Evolutionary conservation across 2,888 invertebrate species (phyloP).

Genomic region (Limnephilus auricula): DNA sequence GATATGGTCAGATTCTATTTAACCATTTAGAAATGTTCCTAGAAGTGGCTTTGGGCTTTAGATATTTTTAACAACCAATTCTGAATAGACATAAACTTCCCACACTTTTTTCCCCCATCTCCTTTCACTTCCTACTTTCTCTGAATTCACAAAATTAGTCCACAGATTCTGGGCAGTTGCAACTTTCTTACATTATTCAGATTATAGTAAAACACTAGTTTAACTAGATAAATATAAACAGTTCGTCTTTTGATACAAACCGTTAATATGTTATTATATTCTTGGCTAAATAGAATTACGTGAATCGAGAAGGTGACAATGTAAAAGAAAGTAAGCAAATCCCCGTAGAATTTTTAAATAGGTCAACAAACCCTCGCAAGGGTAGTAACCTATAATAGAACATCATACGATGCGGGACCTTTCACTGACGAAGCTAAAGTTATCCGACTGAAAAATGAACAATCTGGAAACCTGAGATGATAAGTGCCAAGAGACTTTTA

Average conservation of each 20-base stretch:
- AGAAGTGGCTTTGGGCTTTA: neutral
- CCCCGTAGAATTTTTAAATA: neutral
- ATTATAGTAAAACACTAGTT: neutral
- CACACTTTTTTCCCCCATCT: neutral
- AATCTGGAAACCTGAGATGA: neutral
- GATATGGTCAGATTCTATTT: neutral
- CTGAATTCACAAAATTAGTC: too few species aligned
- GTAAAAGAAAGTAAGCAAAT: neutral
- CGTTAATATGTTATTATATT: neutral
- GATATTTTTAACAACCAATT: neutral
- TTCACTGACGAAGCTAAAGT: constrained; percentile 23
- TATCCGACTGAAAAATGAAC: constrained; percentile 9
- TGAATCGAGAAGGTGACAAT: neutral
- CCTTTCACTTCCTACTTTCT: too few species aligned
- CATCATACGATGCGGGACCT: neutral
- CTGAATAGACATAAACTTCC: neutral
- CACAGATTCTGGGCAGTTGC: neutral
- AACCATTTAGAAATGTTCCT: neutral
- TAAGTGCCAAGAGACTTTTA: constrained; percentile 11
- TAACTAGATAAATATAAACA: too few species aligned
- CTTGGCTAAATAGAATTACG: neutral
- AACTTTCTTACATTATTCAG: neutral
- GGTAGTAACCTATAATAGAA: constrained; percentile 2
- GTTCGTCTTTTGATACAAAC: neutral
- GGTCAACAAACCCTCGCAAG: neutral